Evolutionary conservation across 1,140 invertebrate species (phyloP), one percentile per base, ranked within the genome.

Genomic region (Rhopalosiphum padi): DNA sequence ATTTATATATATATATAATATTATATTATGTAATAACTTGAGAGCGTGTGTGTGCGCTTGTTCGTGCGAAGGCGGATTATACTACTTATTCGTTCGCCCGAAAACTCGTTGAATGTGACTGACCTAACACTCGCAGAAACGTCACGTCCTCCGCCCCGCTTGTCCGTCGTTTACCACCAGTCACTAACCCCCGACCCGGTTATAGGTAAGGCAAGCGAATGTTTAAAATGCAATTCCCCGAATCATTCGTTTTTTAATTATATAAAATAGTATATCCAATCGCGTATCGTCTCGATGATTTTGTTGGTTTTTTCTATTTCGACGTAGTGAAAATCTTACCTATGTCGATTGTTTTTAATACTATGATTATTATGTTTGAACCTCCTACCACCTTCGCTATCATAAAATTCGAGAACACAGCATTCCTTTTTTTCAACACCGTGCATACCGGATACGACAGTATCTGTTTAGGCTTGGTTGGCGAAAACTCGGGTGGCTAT

Each of bases 91-190:
- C 87, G 43, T 48, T 48, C 6, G n/a, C n/a, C 48, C 87, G 3
- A 88, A 88, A 88, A 87, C 86, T 9, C 85, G 85, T 86, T 86
- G 86, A 87, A 87, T 43, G 41, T 86, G 41, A 46, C 41, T 86
- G 83, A 43, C 83, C 86, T 48, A 87, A 87, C 43, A 48, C 18
- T 48, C 86, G 43, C 86, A 18, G 48, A 87, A 87, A 35, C 48
- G 18, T 87, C n/a, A 48, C 86, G 43, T n/a, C 43, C 30, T 46
- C 43, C 11, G 4, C 18, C 18, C 43, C 7, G 6, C 3, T 4
- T 11, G 41, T 25, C 43, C 85, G 4, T 86, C 85, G 30, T 68
- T 68, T 68, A 68, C 55, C 21, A 82, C 35, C 22, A 22, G 18
- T 22, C 60, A 8, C 35, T 22, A 82, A 35, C 77, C 35, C 35